A percentile compares a stretch with the other conserved stretches of the same genome.
Conservation (phyloP, 2,113 vertebrate genomes). For the Arothron firmamentum region DNA sequence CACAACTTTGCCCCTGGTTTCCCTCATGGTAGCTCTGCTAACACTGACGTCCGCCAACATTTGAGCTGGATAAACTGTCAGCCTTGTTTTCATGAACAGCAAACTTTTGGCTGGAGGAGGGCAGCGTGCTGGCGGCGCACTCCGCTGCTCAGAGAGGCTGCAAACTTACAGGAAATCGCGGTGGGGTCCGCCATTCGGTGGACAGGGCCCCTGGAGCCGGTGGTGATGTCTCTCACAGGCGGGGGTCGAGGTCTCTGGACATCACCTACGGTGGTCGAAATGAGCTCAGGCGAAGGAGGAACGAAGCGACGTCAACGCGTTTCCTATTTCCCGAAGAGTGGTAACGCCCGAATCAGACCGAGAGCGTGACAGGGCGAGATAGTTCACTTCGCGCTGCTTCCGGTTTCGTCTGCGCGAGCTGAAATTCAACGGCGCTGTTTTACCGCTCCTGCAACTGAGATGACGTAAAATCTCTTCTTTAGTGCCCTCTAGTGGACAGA, state of each 20-base stretch:
- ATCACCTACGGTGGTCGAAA: neutral
- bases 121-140: no score
- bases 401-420: neutral
- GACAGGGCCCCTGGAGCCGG: neutral
- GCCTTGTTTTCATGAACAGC: no score
- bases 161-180: conserved; percentile 18
- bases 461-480: no score
- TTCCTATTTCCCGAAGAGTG: conserved; percentile 44
- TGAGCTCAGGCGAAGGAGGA: neutral
- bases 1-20: no score
- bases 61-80: no score
- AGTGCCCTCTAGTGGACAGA: no score
- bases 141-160: neutral
- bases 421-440: no score
- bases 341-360: conserved; percentile 45
- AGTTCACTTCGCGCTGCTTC: neutral
- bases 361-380: neutral
- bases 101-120: neutral
- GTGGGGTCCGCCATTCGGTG: conserved; percentile 33
- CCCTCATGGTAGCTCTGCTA: neutral
- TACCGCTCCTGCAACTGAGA: no score
- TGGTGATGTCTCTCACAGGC: neutral
- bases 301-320: conserved; percentile 1
- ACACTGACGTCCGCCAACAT: neutral
- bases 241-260: neutral